Conservation (phyloP, 2,888 invertebrate genomes). For the Athripsodes cinereus region DNA sequence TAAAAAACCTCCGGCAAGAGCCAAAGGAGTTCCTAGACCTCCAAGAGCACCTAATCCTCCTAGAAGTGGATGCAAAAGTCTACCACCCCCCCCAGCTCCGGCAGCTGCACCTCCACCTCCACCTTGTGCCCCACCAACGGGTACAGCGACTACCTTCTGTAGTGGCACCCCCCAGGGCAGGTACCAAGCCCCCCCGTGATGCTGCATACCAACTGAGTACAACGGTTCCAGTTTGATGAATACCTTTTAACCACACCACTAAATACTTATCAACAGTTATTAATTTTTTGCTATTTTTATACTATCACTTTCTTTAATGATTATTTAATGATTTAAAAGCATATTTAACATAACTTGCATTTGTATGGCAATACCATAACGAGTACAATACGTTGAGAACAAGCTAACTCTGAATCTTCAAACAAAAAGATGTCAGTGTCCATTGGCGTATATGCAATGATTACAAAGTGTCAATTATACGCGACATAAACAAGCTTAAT, state of each 20-base stretch:
- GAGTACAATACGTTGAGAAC: background rate
- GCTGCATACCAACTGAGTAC: slow-evolving; percentile 25
- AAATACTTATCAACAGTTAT: background rate
- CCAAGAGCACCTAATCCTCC: slow-evolving; percentile 21
- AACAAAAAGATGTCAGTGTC: background rate
- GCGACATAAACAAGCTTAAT: too few species aligned
- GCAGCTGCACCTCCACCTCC: slow-evolving; percentile 48
- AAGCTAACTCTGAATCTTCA: background rate
- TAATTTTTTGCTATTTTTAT: background rate
- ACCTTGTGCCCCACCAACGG: slow-evolving; percentile 42
- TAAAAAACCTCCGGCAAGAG: slow-evolving; percentile 40
- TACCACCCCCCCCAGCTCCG: slow-evolving; percentile 44
- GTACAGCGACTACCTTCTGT: slow-evolving; percentile 53
- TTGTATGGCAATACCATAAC: background rate
- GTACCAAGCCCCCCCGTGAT: slow-evolving; percentile 48
- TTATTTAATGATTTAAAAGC: background rate
- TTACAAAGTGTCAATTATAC: background rate
- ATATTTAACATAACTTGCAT: background rate
- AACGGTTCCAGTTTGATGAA: slow-evolving; percentile 23
- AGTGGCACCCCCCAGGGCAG: slow-evolving; percentile 54
- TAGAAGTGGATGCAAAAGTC: slow-evolving; percentile 33
- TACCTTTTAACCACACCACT: too few species aligned
- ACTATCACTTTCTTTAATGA: background rate
- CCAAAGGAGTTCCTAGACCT: slow-evolving; percentile 34
- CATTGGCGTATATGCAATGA: background rate